A percentile compares a stretch with the other conserved stretches of the same genome.
Conservation (phyloP, 1,140 invertebrate genomes). For the Pogonus chalceus region DNA sequence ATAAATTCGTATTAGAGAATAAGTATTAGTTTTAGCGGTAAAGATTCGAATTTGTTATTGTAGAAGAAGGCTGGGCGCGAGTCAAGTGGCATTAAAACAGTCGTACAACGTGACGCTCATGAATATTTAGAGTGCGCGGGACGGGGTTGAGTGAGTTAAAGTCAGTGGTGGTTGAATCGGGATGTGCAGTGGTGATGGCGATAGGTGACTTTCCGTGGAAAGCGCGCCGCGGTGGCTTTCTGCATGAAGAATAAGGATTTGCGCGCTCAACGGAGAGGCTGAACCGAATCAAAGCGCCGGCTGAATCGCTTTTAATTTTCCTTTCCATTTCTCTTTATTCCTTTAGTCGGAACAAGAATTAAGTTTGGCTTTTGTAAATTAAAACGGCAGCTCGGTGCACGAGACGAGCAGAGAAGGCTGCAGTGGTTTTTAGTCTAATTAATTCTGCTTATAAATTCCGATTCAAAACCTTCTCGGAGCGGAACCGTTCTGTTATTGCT, state of each 20-base stretch:
- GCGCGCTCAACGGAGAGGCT: slow-evolving; percentile 22
- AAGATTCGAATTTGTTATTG: slow-evolving; percentile 1
- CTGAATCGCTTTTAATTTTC: slow-evolving; percentile 41
- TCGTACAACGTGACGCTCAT: neutral
- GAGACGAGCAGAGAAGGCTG: slow-evolving; percentile 20
- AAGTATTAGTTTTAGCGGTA: too few species aligned
- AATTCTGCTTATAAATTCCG: slow-evolving; percentile 43
- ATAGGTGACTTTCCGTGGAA: neutral
- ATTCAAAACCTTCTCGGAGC: slow-evolving; percentile 25
- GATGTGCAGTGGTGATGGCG: slow-evolving; percentile 6
- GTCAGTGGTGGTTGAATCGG: neutral
- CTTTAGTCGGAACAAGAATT: slow-evolving; percentile 39
- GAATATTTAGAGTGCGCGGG: neutral
- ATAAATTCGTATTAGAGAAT: too few species aligned
- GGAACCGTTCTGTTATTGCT: slow-evolving; percentile 25
- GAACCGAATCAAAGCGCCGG: slow-evolving; percentile 36
- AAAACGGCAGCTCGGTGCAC: slow-evolving; percentile 31
- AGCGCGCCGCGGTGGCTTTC: slow-evolving; percentile 9
- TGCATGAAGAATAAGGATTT: slow-evolving; percentile 25
- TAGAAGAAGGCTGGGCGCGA: neutral
- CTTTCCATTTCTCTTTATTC: slow-evolving; percentile 40
- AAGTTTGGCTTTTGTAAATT: slow-evolving; percentile 43
- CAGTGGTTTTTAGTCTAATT: slow-evolving; percentile 41
- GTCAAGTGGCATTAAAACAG: slow-evolving; percentile 4
- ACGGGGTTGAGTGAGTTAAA: neutral